Base-by-base conservation (phyloP, 1,140 invertebrate species). In the Hermatobates lingyangjiaoensis region DNA sequence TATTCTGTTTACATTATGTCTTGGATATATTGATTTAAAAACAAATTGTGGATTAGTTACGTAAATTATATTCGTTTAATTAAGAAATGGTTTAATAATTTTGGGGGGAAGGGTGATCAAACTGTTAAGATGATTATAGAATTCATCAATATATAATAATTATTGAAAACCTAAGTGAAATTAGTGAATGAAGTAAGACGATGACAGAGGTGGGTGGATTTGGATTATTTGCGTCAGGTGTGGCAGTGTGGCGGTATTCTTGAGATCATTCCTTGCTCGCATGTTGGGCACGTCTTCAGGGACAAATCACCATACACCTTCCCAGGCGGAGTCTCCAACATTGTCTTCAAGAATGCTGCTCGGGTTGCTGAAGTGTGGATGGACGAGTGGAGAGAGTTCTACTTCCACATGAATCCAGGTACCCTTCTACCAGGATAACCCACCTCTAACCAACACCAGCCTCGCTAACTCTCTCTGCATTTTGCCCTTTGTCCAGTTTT, bases 301-400 rank as follows among this genome's bases (percentile, higher is more conserved):
- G 96, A 98, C 76, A 95, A 97, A 70, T 94, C 87, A 58, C 96
- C 95, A 26, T 98, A 99, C 72, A 92, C 93, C 56, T 99, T 99
- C 76, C 95, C 95, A 52, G 94, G 94, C 60, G 95, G 95, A 57
- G 93, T 95, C 59, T 87, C 89, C 62, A 91, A 88, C 68, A 87
- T 94, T 68, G 88, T 98, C 62, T 83, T 97, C 64, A 90, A 95
- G 71, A 96, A 96, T 74, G 88, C 90, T 60, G 90, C 88, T 45
- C 77, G 92, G 60, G 84, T 95, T 58, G 91, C 91, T 61, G 89
- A 93, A 74, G 93, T 96, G 62, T 96, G 92, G 93, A 85, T 97
- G 84, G 92, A 96, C 77, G 87, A 94, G 71, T 96, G 91, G 89
- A 83, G 87, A 70, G 83, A 93, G 71, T 95, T 95, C 79, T 96